Base-by-base conservation (phyloP, 2,888 invertebrate genomes). In the Napeogenes sylphis region DNA sequence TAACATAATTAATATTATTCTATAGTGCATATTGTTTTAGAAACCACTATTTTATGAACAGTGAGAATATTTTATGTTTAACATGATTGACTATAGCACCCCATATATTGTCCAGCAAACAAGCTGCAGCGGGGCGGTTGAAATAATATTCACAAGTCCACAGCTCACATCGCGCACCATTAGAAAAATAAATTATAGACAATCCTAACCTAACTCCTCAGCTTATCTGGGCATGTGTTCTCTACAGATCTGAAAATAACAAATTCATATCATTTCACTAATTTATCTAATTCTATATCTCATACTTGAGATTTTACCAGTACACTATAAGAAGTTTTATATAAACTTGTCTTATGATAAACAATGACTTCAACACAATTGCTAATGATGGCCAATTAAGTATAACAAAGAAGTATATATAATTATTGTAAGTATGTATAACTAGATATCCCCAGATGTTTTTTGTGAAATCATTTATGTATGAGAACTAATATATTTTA, bases 171-270 rank as follows among this genome's bases (percentile, higher is more conserved):
- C 83, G 87, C 86, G 89, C 90, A 90, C 90, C 90, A 88, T 89
- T 90, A 89, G 79, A 89, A 90, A 89, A 90, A 90, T 90, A 90
- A 90, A 89, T 90, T 90, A 90, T 87, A 85, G 85, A 88, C 84
- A 87, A 84, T 83, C 83, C 85, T 89, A 88, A 81, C 80, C 82
- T 86, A 85, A 77, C 75, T 70, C 71, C 77, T 78, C 72, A 68
- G 83, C 85, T 91, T 91, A 91, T 91, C 91, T 91, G 77, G 90
- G 91, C 91, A 91, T 90, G 65, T 90, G 85, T 84, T 91, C 88
- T 79, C 91, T 90, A 85, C 88, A 87, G 64, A 91, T 83, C 91
- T 91, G 88, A 55, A 88, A 89, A 62, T 59, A 67, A 61, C 64
- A 58, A 57, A 55, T 47, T 42, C 51, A 51, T 51, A 42, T 42